Percentiles rank a stretch among this genome's conserved stretches.
Evolutionary conservation across 2,113 vertebrate species (phyloP).

Genomic region (Cervus canadensis): DNA sequence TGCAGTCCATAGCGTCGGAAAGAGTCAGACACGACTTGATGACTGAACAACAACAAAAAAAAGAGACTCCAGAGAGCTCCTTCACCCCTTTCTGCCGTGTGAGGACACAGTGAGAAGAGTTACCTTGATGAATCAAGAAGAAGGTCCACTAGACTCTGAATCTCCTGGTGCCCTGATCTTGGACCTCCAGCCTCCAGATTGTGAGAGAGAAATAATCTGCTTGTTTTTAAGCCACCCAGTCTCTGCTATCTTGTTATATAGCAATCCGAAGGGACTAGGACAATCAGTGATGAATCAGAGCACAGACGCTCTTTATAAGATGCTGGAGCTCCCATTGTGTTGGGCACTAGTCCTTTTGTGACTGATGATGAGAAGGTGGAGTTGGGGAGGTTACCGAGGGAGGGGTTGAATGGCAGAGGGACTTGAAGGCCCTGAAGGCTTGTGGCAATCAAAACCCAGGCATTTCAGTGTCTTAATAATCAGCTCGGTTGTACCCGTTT

Average conservation of each 20-base stretch:
- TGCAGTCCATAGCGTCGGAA: background rate
- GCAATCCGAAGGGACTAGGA: background rate
- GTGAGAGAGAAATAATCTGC: background rate
- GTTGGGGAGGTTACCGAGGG: rapidly evolving
- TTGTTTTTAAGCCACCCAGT: background rate
- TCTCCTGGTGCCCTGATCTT: background rate
- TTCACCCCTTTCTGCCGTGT: rapidly evolving
- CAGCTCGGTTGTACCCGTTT: rapidly evolving
- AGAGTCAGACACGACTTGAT: background rate
- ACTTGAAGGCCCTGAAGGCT: background rate
- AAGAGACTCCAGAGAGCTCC: background rate
- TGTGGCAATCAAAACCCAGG: rapidly evolving
- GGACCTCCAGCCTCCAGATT: background rate
- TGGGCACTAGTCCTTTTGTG: background rate
- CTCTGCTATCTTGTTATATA: background rate
- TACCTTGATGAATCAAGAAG: background rate
- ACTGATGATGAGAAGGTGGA: background rate
- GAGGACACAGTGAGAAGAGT: background rate
- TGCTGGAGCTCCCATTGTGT: background rate
- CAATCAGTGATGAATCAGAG: background rate
- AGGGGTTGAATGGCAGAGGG: background rate
- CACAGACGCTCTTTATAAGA: rapidly evolving
- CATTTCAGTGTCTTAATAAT: background rate
- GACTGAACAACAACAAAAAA: background rate
- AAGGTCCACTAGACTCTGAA: background rate